Evolutionary conservation across 2,888 invertebrate genomes (phyloP).

Genomic region (Chloroclystis v-ata): DNA sequence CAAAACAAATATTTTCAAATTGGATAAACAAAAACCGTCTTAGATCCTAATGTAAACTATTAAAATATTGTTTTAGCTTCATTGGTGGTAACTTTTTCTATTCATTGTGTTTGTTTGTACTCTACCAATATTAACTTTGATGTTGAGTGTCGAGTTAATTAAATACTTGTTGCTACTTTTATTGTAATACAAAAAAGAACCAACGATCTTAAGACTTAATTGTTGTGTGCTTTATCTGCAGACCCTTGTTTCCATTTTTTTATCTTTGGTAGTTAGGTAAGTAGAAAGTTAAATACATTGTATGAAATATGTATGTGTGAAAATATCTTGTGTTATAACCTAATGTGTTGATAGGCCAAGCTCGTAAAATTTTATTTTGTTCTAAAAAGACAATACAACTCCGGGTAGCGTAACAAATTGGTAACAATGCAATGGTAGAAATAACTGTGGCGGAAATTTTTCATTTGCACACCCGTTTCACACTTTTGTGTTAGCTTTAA

Average conservation of each 20-base stretch:
- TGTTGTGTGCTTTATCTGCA: no score
- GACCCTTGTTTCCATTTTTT: no score
- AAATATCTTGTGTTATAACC: no score
- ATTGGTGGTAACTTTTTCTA: conserved; percentile 54
- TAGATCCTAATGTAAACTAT: conserved; percentile 58
- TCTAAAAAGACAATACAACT: conserved; percentile 30
- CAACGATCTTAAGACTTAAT: no score
- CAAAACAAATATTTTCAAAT: conserved; percentile 55
- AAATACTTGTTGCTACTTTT: no score
- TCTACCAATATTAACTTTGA: conserved; percentile 43
- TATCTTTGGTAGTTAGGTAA: no score
- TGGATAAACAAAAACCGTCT: conserved; percentile 57
- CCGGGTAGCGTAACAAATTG: conserved; percentile 53
- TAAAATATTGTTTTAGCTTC: conserved; percentile 62
- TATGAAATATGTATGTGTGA: no score
- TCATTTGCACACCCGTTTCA: conserved; percentile 69
- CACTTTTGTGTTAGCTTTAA: conserved; percentile 62
- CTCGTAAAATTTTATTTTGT: conserved; percentile 11
- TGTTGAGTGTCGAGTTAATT: conserved; percentile 32
- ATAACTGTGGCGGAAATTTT: conserved; percentile 65
- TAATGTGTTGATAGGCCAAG: no score
- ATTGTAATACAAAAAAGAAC: no score
- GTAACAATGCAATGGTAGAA: conserved; percentile 66
- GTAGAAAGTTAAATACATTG: no score
- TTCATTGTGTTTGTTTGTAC: conserved; percentile 45